Evolutionary conservation across 2,888 invertebrate species (phyloP), one percentile per base, ranked within the genome.

Genomic region (Sphaerophoria taeniata): DNA sequence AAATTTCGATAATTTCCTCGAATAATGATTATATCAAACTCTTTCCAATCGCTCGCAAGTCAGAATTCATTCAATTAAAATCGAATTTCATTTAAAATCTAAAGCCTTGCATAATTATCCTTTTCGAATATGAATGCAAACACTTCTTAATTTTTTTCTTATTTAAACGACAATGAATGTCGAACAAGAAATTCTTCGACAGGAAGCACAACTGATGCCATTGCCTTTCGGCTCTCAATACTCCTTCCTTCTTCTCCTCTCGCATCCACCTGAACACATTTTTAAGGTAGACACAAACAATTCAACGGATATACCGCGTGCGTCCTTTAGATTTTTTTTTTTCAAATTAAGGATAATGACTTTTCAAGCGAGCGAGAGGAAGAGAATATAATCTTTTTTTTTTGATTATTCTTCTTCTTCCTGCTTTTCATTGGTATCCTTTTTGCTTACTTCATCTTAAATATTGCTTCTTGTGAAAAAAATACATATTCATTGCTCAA

Each of bases 281-380:
- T 43, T 56, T 58, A 34, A 45, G 49, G 63, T 58, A 53, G 49
- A 51, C 47, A 31, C 39, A 31, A 70, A 63, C 80, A 80, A 75
- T 80, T 63, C 63, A 63, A 69, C 70, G 61, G 43, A 82, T 69
- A 70, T 67, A 63, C 74, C 71, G 53, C 45, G 55, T 56, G 56
- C 49, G 14, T 49, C 49, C 69, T 70, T 70, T 65, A 70, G 53
- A 58, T 78, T 79, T 24, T 24, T 24, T 24, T 24, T 24, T 81
- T 84, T 79, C 81, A 85, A 85, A 81, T 85, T 85, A 85, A 85
- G 73, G 85, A 85, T 85, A 85, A 85, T 85, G 81, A 85, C 81
- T 85, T 85, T 81, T 73, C 81, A 85, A 85, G 85, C 85, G 73
- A 24, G n/a, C n/a, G 24, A 24, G 24, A 24, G 24, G 24, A 76